A percentile compares a stretch with the other conserved stretches of the same genome.
Conservation (phyloP, 2,113 vertebrate species). For the Solenodon paradoxus region DNA sequence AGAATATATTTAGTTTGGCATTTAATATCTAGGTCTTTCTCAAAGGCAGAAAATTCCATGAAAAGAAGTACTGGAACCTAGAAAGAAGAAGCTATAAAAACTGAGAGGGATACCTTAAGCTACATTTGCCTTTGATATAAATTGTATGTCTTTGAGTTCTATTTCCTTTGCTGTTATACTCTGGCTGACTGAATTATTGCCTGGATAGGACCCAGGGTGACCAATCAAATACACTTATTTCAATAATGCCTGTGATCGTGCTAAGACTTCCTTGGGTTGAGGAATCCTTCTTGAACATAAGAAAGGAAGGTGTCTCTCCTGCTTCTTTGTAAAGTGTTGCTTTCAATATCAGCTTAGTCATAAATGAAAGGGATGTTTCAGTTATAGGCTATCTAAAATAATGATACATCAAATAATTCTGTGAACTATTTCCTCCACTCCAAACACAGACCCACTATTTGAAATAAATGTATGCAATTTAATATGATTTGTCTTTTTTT, state of each 20-base stretch:
- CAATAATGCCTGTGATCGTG: neutral
- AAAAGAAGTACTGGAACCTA: neutral
- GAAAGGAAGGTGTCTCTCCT: neutral
- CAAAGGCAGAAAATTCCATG: neutral
- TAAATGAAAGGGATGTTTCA: neutral
- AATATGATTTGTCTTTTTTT: neutral
- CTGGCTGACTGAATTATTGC: neutral
- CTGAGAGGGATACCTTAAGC: neutral
- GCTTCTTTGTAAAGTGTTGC: neutral
- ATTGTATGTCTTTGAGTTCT: neutral
- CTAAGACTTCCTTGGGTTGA: neutral
- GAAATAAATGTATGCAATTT: neutral
- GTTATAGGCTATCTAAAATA: neutral
- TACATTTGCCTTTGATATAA: neutral
- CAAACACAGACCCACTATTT: neutral
- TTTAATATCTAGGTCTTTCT: neutral
- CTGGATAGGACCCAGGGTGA: neutral
- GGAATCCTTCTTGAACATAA: neutral
- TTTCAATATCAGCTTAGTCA: neutral
- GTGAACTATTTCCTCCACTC: neutral
- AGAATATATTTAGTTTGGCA: neutral
- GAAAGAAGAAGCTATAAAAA: neutral
- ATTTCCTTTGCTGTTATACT: neutral
- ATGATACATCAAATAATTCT: neutral
- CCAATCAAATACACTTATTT: neutral